These are phyloP conservation scores for Zosterops pallidus DNA, from an alignment of 2,113 vertebrate species.

Conservation along the genomic window DNA sequence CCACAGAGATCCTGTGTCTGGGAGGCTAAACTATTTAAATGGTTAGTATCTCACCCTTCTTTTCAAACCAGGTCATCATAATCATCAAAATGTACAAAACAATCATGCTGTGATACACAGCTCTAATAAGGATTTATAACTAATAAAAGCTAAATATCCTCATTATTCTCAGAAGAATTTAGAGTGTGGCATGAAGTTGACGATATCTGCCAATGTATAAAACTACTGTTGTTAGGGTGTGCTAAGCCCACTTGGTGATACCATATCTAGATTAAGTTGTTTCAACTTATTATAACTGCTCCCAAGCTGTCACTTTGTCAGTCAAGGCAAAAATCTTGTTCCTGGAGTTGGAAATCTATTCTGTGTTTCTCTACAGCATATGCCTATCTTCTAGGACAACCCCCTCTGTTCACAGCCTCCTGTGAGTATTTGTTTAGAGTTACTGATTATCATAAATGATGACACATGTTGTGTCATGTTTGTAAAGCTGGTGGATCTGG, in stretches of 20 bases:
- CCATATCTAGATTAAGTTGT: background rate
- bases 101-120: background rate
- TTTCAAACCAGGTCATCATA: background rate
- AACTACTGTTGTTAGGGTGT: background rate
- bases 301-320: conserved; percentile 3
- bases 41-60: background rate
- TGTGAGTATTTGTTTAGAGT: background rate
- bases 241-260: background rate
- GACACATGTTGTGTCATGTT: background rate
- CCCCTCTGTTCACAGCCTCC: background rate
- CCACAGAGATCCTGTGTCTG: background rate
- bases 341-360: background rate
- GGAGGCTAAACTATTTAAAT: background rate
- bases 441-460: background rate
- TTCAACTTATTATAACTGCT: background rate
- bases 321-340: background rate
- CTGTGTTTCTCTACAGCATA: background rate
- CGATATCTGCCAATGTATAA: background rate
- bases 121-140: background rate
- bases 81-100: background rate
- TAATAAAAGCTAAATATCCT: background rate
- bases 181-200: background rate
- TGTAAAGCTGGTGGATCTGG: background rate
- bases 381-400: background rate
- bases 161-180: background rate